Percentiles rank a stretch among this genome's conserved stretches.
Conservation (phyloP, 2,888 invertebrate species). For the Agrochola circellaris region DNA sequence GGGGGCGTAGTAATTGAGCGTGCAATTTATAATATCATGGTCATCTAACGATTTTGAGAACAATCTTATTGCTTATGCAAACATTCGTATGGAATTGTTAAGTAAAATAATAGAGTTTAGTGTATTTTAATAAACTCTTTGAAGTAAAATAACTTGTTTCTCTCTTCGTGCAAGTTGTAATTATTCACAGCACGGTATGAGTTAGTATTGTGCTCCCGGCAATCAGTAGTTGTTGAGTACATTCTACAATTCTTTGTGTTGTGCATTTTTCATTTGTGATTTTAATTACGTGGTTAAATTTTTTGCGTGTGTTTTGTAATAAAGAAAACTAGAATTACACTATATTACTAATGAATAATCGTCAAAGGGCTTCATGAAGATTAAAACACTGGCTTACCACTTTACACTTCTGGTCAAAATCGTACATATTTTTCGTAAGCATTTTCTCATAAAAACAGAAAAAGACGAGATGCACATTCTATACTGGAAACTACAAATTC, state of each 20-base stretch:
- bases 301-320: slow-evolving; percentile 4
- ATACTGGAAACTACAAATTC: slow-evolving; percentile 3
- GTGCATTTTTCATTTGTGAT: slow-evolving; percentile 29
- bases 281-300: background rate
- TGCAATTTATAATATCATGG: slow-evolving; percentile 67
- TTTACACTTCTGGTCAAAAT: background rate
- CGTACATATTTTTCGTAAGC: background rate
- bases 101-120: slow-evolving; percentile 4
- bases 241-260: slow-evolving; percentile 39
- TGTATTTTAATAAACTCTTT: slow-evolving; percentile 36
- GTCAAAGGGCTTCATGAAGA: background rate
- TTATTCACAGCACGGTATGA: slow-evolving; percentile 56
- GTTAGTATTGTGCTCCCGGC: slow-evolving; percentile 31
- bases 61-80: slow-evolving; percentile 18
- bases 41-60: slow-evolving; percentile 46
- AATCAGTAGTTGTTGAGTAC: slow-evolving; percentile 48
- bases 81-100: slow-evolving; percentile 11
- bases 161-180: slow-evolving; percentile 46
- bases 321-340: slow-evolving; percentile 6
- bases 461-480: background rate
- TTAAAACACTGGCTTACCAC: background rate
- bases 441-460: background rate
- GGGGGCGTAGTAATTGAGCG: slow-evolving; percentile 70
- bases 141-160: slow-evolving; percentile 32
- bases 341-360: background rate